Conservation (phyloP, 2,797 vertebrate genomes). For the Nannoperca obscura region DNA sequence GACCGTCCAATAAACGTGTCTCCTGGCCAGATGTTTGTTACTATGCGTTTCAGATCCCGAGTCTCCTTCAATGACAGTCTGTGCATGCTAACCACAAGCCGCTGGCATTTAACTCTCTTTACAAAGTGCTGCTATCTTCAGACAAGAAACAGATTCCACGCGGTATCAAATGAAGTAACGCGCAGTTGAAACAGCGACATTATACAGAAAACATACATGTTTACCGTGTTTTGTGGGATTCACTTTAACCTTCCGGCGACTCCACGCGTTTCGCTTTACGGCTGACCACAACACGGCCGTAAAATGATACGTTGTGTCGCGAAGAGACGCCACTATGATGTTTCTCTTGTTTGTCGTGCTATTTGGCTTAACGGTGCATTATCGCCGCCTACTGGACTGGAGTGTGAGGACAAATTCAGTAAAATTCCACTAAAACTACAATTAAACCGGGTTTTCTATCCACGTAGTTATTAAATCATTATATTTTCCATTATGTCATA, state of each 20-base stretch:
- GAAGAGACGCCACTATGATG: background rate
- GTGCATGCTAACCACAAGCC: conserved; percentile 22
- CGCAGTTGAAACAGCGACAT: rapidly evolving
- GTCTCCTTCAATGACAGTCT: conserved; percentile 57
- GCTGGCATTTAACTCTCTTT: rapidly evolving
- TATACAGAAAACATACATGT: background rate
- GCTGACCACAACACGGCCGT: conserved; percentile 39
- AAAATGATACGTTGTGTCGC: conserved; percentile 15
- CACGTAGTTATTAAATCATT: background rate
- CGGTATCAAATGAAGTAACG: rapidly evolving
- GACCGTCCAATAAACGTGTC: background rate
- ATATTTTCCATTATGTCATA: background rate
- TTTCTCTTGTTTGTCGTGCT: no score
- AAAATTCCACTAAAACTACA: no score
- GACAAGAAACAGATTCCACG: rapidly evolving
- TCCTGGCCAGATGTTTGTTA: background rate
- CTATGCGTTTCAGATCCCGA: background rate
- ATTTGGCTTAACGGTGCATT: background rate
- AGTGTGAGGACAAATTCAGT: background rate
- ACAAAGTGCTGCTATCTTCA: rapidly evolving
- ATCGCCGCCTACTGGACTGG: background rate
- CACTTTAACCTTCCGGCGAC: conserved; percentile 81
- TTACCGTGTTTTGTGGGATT: conserved; percentile 69
- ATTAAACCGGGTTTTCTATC: background rate
- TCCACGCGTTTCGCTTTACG: conserved; percentile 64